Percentiles rank a stretch among this genome's conserved stretches.
Evolutionary conservation across 2,113 vertebrate genomes (phyloP).

Genomic region (Serinus canaria): DNA sequence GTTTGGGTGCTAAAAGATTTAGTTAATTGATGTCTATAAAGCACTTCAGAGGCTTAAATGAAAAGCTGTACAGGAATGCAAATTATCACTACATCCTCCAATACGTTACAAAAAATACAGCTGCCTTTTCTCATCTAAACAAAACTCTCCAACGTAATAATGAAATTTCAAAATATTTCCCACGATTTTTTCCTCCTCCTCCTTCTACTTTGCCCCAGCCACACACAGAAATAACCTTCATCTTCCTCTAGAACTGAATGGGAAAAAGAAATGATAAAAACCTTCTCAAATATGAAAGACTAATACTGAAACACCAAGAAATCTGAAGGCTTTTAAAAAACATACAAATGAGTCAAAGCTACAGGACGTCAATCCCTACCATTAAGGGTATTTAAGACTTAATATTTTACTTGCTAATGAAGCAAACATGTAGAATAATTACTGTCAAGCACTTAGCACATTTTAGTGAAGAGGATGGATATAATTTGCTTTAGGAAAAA

Average conservation of each 20-base stretch:
- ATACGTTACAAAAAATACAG: not conserved
- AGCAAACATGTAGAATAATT: constrained; percentile 20
- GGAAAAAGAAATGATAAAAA: not conserved
- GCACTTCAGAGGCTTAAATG: not conserved
- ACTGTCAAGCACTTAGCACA: constrained; percentile 10
- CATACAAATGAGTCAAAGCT: not conserved
- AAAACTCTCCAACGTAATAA: not conserved
- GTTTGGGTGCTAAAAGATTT: not conserved
- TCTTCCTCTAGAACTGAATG: not conserved
- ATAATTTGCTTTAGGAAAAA: not conserved
- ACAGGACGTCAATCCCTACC: not conserved
- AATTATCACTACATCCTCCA: not conserved
- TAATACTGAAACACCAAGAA: not conserved
- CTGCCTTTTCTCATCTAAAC: not conserved
- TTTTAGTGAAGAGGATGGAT: not conserved
- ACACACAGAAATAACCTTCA: not conserved
- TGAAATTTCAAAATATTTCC: not conserved
- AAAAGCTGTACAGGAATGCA: not conserved
- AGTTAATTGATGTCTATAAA: not conserved
- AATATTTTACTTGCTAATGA: constrained; percentile 38
- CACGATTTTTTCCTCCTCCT: not conserved
- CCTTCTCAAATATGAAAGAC: not conserved
- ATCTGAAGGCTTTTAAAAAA: not conserved
- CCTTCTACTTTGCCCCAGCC: not conserved
- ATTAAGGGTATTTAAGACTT: not conserved